Conservation (phyloP, 2,113 vertebrate genomes). For the Xiphophorus hellerii region DNA sequence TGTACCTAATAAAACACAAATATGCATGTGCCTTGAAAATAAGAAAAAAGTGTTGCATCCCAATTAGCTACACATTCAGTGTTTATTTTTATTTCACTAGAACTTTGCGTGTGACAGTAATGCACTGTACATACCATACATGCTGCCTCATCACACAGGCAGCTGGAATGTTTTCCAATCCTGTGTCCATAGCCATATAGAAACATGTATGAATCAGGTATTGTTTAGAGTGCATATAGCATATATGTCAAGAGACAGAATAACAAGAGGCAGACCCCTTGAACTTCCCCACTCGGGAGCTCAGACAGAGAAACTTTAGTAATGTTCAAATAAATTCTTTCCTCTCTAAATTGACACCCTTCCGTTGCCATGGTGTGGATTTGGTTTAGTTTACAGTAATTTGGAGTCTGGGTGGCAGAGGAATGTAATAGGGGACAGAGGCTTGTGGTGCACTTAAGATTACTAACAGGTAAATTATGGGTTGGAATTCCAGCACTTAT, state of each 20-base stretch:
- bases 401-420: constrained; percentile 75
- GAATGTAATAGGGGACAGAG: constrained; percentile 61
- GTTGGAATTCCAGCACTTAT: constrained; percentile 47
- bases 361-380: constrained; percentile 65
- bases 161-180: constrained; percentile 39
- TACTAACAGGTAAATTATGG: constrained; percentile 61
- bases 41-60: not conserved
- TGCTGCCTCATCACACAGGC: constrained; percentile 6
- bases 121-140: not conserved
- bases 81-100: not conserved
- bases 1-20: too few relatives aligned
- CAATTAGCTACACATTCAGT: not conserved
- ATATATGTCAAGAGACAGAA: constrained; percentile 57
- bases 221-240: constrained; percentile 74
- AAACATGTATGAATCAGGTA: constrained; percentile 68
- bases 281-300: constrained; percentile 67
- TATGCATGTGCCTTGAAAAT: too few relatives aligned
- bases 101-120: not conserved
- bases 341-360: constrained; percentile 76
- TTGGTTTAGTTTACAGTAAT: constrained; percentile 74
- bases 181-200: constrained; percentile 50
- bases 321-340: constrained; percentile 78
- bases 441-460: constrained; percentile 59
- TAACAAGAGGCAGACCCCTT: constrained; percentile 66
- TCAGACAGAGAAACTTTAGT: constrained; percentile 68